Base-by-base conservation (phyloP, 2,113 vertebrate species). In the Chaetodon auriga region DNA sequence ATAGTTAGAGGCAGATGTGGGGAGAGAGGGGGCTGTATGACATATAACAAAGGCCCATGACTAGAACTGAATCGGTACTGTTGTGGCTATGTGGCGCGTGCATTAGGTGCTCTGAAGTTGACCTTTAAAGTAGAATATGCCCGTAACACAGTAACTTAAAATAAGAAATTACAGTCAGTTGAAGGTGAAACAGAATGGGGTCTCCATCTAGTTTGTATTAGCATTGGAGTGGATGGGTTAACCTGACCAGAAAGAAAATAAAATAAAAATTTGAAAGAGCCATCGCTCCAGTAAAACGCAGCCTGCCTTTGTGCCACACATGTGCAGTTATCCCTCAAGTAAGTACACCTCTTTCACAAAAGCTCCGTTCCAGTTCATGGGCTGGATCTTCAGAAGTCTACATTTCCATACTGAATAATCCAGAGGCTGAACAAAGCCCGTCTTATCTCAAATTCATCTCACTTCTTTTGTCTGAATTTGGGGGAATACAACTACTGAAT, bases 401-500 rank as follows among this genome's bases (percentile, higher is more conserved):
- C 41, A 68, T 78, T 62, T 71, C 21, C 25, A 63, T 38, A 63
- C 23, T 45, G 46, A 77, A 60, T 78, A 71, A 79, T 72, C 55
- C 48, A 70, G 0, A 78, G 16, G 58, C n/a, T 36, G 11, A 46
- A 69, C 14, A 54, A 75, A 25, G 49, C 25, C 38, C 5, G 13
- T 62, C 6, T 51, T 21, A 48, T 71, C 69, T 72, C 15, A 35
- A 68, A 83, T 70, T 5, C 15, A 65, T 16, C 7, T 51, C 21
- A 66, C 48, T 62, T 64, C 30, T 57, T n/a, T 9, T 35, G 14
- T 46, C 38, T 51, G 36, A 46, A 49, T 62, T 79, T 38, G 2
- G 10, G 51, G 43, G 4, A 71, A n/a, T 15, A 21, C 6, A 12
- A 63, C 46, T 10, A 23, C 4, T 68, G 21, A 68, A 14, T 73